Base-by-base conservation (phyloP, 2,113 vertebrate genomes). In the Oreochromis tanganicae region DNA sequence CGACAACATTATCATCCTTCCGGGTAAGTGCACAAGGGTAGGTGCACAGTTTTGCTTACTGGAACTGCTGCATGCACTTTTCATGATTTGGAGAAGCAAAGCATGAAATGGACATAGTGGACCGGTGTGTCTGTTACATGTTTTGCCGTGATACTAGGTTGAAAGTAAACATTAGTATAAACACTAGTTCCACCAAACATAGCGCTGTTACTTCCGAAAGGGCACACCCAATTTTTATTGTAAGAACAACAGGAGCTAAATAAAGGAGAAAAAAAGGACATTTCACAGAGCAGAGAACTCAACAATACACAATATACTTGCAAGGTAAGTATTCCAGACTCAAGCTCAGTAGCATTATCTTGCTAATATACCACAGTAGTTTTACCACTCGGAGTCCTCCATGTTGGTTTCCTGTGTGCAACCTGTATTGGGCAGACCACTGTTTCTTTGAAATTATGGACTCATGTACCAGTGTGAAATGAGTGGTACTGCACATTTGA, bases 141-240 rank as follows among this genome's bases (percentile, higher is more conserved):
- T 34, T 34, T 34, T 34, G 34, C 34, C 34, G 3, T 7, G 34
- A 34, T 34, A 8, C 34, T 34, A 34, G 34, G 34, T 34, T 34
- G 36, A 38, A 38, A 38, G 9, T 38, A 38, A 38, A 38, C 36
- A 38, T 38, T 10, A 38, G 36, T 38, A 38, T 10, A 38, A 38
- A 4, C 9, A 59, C 7, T 0, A 17, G 56, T 59, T 0, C 13
- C 56, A 59, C 56, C 56, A 59, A 59, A 59, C 24, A 29, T 2
- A 0, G 13, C 0, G 13, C 56, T 29, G 56, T 0, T 59, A 59
- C 27, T 59, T 59, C 13, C 1, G 0, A 59, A 59, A 59, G 56
- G 13, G 1, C 55, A 59, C 56, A 29, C 13, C 9, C 56, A 59
- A 1, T 3, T 32, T 61, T 61, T 61, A 32, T 61, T 61, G 27